Base-by-base conservation (phyloP, 2,797 vertebrate species). In the Diplodus sargus region DNA sequence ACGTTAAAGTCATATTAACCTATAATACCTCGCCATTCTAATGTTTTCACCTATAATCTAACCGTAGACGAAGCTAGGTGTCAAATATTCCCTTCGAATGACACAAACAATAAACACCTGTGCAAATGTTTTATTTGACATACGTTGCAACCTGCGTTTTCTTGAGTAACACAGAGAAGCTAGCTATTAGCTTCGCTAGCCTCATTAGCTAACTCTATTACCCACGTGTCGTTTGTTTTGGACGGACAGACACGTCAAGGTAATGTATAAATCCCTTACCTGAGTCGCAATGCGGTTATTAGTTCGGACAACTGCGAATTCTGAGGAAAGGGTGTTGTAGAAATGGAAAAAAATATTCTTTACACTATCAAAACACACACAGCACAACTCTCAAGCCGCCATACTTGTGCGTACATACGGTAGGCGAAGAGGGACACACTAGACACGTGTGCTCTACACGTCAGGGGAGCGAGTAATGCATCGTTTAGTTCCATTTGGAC, bases 201-300 rank as follows among this genome's bases (percentile, higher is more conserved):
- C 23, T 61, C 34, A 22, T 52, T 64, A 79, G 84, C 77, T 66
- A 70, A 42, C 69, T 23, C 69, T 23, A 15, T 47, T 30, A 72
- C 78, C 74, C 92, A 93, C 90, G 91, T 93, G 93, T 22, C 39
- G 62, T 34, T 59, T 62, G n/a, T 85, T 88, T 61, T 80, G 23
- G n/a, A 47, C 39, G 25, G 4, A 3, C 15, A 48, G 2, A 28
- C 16, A 3, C 0, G 1, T 11, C 28, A 12, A 45, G 1, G 60
- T 2, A 11, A 1, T 0, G 0, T 13, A 11, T 6, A 13, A 0
- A 13, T 2, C 0, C 0, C 78, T 87, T 83, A 93, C 93, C 89
- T 74, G 79, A 14, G n/a, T 59, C 10, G 16, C 1, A 49, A 30
- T 54, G 22, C 54, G 0, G 53, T 43, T 70, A 1, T n/a, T 10